Evolutionary conservation across 2,888 invertebrate species (phyloP), one percentile per base, ranked within the genome.

Genomic region (Ennomos erosarius): DNA sequence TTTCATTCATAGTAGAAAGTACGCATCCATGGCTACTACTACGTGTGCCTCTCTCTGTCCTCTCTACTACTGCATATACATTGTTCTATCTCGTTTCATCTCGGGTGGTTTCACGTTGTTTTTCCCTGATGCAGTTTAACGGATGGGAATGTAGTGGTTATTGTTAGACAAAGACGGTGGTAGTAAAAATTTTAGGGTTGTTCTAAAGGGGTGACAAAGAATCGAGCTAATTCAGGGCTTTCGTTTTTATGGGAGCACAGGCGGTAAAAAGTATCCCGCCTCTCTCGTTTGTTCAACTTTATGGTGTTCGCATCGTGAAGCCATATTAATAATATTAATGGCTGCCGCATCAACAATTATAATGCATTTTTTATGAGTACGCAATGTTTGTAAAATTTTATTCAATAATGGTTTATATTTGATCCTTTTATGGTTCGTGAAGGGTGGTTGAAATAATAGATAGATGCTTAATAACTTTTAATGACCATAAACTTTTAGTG

Each of bases 81-180:
- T 90, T 91, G 86, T 88, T 92, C 92, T 88, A 92, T 92, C 92
- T 90, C 92, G 90, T 92, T 92, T 91, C 86, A 91, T 91, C 92
- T 90, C 88, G 83, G 88, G 90, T 82, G 84, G 88, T 88, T 90
- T 88, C 81, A 87, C 87, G 90, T 90, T 90, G 88, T 90, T 92
- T 91, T 90, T 91, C 89, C 90, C 87, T 88, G 90, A 90, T 92
- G 92, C 92, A 92, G 89, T 90, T 92, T 90, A 90, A 88, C 88
- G 90, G 91, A 90, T 89, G 88, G 86, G 89, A 91, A 91, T 90
- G 90, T 90, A 88, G 90, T 90, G 89, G 90, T 90, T 90, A 90
- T 90, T 90, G 91, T 90, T 90, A 92, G 92, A 92, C 88, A 92
- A 92, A 92, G 92, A 91, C 86, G 85, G 90, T 90, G 82, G 88